Percentiles rank a stretch among this genome's conserved stretches.
Evolutionary conservation across 2,113 vertebrate genomes (phyloP).

Genomic region (Otocyon megalotis): DNA sequence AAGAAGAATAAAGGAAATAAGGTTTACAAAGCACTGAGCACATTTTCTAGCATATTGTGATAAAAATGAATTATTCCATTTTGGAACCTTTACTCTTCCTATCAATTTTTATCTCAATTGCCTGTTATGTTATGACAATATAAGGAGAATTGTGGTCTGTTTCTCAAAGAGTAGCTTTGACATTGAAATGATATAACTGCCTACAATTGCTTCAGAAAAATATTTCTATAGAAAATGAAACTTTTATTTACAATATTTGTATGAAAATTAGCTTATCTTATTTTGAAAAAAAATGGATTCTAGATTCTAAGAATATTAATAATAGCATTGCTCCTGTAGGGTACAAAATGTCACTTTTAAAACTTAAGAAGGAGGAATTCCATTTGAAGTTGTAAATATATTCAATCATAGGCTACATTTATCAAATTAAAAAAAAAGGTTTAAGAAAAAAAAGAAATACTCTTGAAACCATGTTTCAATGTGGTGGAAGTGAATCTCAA

Average conservation of each 20-base stretch:
- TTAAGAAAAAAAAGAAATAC: neutral
- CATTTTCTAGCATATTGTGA: neutral
- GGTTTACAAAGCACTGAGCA: neutral
- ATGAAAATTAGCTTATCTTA: neutral
- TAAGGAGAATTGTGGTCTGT: neutral
- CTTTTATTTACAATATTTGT: neutral
- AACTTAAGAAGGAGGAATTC: neutral
- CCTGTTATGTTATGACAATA: neutral
- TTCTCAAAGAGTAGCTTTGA: neutral
- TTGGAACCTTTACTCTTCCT: neutral
- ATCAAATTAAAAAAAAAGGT: neutral
- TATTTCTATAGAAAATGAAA: conserved; percentile 9
- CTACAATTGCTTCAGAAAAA: neutral
- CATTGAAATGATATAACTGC: neutral
- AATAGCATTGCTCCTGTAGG: neutral
- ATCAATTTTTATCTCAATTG: neutral
- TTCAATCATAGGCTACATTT: neutral
- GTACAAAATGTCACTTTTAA: neutral
- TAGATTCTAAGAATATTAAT: neutral
- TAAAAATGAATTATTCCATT: neutral
- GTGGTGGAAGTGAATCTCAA: neutral
- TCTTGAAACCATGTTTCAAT: neutral
- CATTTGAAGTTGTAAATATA: neutral
- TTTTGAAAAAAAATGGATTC: neutral
- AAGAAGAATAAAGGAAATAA: neutral